Conservation (phyloP, 1,140 invertebrate genomes). For the Ceratoteleas bidentatus region DNA sequence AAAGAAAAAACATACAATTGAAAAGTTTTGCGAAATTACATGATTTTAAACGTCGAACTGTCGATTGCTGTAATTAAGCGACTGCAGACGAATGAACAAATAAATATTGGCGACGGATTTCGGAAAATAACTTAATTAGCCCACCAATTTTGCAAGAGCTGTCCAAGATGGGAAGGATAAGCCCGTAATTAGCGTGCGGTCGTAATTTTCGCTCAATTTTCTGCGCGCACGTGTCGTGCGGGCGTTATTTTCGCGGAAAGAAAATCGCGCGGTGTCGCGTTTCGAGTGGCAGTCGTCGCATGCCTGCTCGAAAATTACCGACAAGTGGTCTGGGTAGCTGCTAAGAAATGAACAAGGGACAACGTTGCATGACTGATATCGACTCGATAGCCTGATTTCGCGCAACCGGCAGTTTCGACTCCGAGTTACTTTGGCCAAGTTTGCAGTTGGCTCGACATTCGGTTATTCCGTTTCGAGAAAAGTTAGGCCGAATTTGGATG, state of each 20-base stretch:
- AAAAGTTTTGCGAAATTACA: too few relatives aligned
- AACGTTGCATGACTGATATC: conserved; percentile 78
- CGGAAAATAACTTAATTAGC: conserved; percentile 3
- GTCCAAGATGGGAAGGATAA: conserved; percentile 22
- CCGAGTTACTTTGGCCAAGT: conserved; percentile 63
- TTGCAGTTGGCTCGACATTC: conserved; percentile 47
- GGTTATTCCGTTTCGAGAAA: conserved; percentile 32
- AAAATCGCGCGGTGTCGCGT: conserved; percentile 64
- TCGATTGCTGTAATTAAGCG: too few relatives aligned
- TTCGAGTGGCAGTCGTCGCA: conserved; percentile 77
- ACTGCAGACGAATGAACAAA: too few relatives aligned
- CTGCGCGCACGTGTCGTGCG: conserved; percentile 39
- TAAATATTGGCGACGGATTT: too few relatives aligned
- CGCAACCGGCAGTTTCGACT: conserved; percentile 70
- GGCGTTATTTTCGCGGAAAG: conserved; percentile 50
- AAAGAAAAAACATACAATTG: too few relatives aligned
- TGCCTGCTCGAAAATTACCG: conserved; percentile 76
- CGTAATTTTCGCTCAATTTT: conserved; percentile 51
- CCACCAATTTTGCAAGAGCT: conserved; percentile 8
- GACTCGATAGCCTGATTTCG: conserved; percentile 78
- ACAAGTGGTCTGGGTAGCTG: conserved; percentile 74
- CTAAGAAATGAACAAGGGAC: conserved; percentile 62
- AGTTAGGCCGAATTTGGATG: conserved; percentile 21
- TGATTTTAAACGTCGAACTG: too few relatives aligned
- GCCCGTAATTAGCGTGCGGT: conserved; percentile 27